phyloP scores from a whole-genome alignment of 2,113 vertebrate genomes.

The Penelope pileata region DNA sequence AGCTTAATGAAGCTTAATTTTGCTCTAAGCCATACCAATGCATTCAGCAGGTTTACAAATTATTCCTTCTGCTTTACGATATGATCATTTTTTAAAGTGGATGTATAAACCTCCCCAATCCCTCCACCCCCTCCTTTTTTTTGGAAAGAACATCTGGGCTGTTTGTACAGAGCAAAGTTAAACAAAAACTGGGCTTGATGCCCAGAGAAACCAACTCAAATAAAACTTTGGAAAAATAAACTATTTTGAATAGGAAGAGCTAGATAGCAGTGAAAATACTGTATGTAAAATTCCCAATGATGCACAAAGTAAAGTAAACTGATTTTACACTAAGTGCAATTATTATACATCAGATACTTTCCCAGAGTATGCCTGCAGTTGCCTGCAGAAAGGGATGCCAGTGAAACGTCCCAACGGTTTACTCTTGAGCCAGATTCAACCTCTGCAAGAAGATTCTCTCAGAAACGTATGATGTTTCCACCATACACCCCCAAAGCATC shows the following conservation, averaged over 20 bases:
- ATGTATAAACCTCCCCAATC: neutral
- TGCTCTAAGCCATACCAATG: conserved; percentile 36
- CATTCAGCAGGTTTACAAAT: conserved; percentile 17
- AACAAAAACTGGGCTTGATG: conserved; percentile 57
- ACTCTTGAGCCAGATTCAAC: neutral
- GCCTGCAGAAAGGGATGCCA: neutral
- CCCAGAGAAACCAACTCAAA: conserved; percentile 63
- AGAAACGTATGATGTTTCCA: neutral
- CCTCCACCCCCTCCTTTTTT: neutral
- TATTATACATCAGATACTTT: neutral
- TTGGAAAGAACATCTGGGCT: conserved; percentile 30
- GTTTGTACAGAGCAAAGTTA: conserved; percentile 48
- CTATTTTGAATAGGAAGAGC: conserved; percentile 45
- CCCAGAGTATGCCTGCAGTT: neutral
- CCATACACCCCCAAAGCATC: fast-evolving
- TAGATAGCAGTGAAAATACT: neutral
- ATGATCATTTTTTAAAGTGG: neutral
- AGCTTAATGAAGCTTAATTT: conserved; percentile 8
- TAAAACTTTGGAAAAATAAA: conserved; percentile 52
- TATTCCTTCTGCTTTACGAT: conserved; percentile 27
- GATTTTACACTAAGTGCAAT: neutral
- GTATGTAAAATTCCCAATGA: neutral
- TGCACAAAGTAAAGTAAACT: neutral
- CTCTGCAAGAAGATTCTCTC: neutral
- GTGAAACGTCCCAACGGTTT: neutral